Base-by-base conservation (phyloP, 1,140 invertebrate genomes). In the Diplogasteroides magnus region DNA sequence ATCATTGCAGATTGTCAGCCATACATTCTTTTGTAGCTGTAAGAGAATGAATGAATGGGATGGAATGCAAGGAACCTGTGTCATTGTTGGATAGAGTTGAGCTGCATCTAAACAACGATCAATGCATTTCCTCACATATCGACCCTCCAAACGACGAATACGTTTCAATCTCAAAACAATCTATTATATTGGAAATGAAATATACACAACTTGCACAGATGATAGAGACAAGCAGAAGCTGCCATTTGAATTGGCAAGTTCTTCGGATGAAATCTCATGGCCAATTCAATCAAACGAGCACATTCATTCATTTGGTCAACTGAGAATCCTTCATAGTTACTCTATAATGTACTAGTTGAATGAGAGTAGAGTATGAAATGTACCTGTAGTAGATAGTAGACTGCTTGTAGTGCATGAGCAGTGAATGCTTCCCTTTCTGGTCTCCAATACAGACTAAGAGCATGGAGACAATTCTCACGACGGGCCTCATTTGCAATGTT, bases 161-260 rank as follows among this genome's bases (percentile, higher is more conserved):
- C 70, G 28, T 48, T 67, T 72, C 70, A 72, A 56, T 72, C 69
- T 71, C 29, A 23, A 69, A 69, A 27, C 13, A 64, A 69, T 59
- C 31, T 31, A 61, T 31, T 60, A 48, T 2, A 61, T 14, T 19
- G 66, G 59, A 0, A n/a, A 26, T 27, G 23, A 15, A 19, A 29
- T 31, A 65, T 63, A 27, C 37, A 61, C 14, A 25, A 71, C 69
- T 72, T 88, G 0, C 90, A 90, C 25, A 91, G 85, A 84, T 91
- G 91, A 79, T 91, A 91, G 25, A 91, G 84, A 81, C 90, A 91
- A 28, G 90, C 90, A 31, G 90, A 91, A 11, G 89, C 89, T 56
- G 90, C 90, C 87, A 91, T 89, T 84, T 91, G 90, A 56, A 91
- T 88, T 28, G 87, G 86, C 69, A 89, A 87, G 65, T 88, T 85